Conservation (phyloP, 1,140 invertebrate species). For the Lethocerus indicus region DNA sequence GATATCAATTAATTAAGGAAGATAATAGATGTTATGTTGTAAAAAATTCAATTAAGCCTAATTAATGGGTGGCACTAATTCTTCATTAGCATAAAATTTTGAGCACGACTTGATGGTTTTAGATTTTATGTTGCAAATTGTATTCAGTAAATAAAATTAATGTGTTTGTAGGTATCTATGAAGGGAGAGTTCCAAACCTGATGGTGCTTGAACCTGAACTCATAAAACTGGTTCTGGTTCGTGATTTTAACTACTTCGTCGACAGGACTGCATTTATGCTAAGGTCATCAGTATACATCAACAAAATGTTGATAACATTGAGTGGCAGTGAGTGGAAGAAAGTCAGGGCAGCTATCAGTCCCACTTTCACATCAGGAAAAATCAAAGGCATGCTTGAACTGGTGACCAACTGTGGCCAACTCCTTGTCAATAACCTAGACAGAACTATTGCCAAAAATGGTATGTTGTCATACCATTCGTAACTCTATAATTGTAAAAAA, state of each 20-base stretch:
- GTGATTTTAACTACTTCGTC: slow-evolving; percentile 37
- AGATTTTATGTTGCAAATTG: too few species aligned
- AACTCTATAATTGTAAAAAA: not conserved
- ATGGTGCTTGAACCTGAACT: slow-evolving; percentile 27
- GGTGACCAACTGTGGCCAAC: slow-evolving; percentile 23
- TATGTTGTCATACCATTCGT: not conserved
- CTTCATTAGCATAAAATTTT: too few species aligned
- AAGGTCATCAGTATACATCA: slow-evolving; percentile 5
- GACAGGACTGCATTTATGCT: slow-evolving; percentile 22
- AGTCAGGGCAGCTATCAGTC: slow-evolving; percentile 31
- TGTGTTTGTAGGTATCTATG: slow-evolving; percentile 8
- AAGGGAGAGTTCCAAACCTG: slow-evolving; percentile 2
- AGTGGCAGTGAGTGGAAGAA: slow-evolving; percentile 32
- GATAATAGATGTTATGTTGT: too few species aligned
- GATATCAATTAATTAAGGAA: too few species aligned
- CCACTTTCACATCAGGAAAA: slow-evolving; percentile 36
- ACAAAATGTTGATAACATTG: slow-evolving; percentile 15
- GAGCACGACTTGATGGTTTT: too few species aligned
- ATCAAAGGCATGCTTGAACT: slow-evolving; percentile 33
- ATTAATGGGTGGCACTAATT: too few species aligned
- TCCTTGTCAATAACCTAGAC: slow-evolving; percentile 20
- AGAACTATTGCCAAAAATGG: slow-evolving; percentile 8
- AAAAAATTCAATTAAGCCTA: too few species aligned
- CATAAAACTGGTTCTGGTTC: slow-evolving; percentile 32
- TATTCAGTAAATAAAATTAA: too few species aligned